Evolutionary conservation across 2,888 invertebrate genomes (phyloP).

Genomic region (Hypomecis atomaria): DNA sequence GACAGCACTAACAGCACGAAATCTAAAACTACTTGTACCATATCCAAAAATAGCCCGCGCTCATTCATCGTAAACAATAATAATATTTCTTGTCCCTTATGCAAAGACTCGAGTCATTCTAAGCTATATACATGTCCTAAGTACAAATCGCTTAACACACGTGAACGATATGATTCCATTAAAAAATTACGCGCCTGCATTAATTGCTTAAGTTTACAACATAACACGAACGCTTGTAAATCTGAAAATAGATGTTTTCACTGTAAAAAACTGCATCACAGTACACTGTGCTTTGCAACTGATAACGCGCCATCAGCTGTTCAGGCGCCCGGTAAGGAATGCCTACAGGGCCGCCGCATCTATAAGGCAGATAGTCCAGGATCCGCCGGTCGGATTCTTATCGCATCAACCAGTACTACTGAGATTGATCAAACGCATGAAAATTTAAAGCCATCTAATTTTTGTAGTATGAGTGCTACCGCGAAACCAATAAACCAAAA

Average conservation of each 20-base stretch:
- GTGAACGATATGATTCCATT: conserved; percentile 3
- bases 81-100: conserved; percentile 1
- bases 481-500: neutral
- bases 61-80: conserved; percentile 4
- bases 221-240: neutral
- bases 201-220: conserved; percentile 5
- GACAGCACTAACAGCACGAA: neutral
- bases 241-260: neutral
- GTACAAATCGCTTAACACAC: neutral
- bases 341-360: neutral
- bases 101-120: neutral
- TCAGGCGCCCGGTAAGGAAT: no score
- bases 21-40: neutral
- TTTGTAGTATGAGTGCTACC: conserved; percentile 6
- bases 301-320: no score
- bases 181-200: conserved; percentile 7
- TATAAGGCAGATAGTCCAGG: neutral
- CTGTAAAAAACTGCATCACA: conserved; percentile 3
- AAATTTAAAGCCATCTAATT: neutral
- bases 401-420: neutral
- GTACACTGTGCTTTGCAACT: neutral
- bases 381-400: neutral
- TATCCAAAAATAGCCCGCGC: neutral
- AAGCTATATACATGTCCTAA: conserved; percentile 4
- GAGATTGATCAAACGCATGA: no score